Percentiles rank a stretch among this genome's conserved stretches.
Conservation (phyloP, 2,888 invertebrate species). For the Helicoverpa assulta region DNA sequence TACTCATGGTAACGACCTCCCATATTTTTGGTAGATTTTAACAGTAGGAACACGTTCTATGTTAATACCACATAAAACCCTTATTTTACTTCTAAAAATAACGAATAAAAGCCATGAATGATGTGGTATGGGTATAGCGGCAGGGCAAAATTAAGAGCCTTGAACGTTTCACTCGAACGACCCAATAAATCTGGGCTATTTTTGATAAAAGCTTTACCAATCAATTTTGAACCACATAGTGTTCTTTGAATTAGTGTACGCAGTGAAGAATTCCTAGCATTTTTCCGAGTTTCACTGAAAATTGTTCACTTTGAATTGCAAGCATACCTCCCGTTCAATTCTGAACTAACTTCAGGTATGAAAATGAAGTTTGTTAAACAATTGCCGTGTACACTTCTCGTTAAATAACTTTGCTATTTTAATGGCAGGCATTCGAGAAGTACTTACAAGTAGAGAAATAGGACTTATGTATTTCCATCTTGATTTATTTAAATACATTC, state of each 20-base stretch:
- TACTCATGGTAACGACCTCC: not conserved
- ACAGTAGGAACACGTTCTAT: slow-evolving; percentile 21
- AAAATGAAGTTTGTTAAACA: too few species aligned
- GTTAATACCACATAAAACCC: slow-evolving; percentile 16
- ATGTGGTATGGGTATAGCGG: not conserved
- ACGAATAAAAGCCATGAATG: slow-evolving; percentile 23
- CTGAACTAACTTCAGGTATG: too few species aligned
- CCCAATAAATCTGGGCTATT: slow-evolving; percentile 10
- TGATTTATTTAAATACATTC: too few species aligned
- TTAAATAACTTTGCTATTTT: too few species aligned
- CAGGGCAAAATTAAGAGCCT: slow-evolving; percentile 18
- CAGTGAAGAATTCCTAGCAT: not conserved
- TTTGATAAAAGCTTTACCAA: slow-evolving; percentile 21
- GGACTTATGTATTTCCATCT: too few species aligned
- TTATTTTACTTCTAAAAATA: slow-evolving; percentile 26
- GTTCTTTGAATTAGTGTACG: not conserved
- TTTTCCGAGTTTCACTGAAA: not conserved
- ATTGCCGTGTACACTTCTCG: too few species aligned
- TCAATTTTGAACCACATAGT: slow-evolving; percentile 8
- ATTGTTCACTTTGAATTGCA: too few species aligned
- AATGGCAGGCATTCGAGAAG: too few species aligned
- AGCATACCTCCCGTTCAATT: too few species aligned
- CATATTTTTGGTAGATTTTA: slow-evolving; percentile 6
- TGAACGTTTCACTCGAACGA: not conserved
- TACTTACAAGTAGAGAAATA: too few species aligned